Evolutionary conservation across 2,797 vertebrate species (phyloP).

Genomic region (Otus scops): DNA sequence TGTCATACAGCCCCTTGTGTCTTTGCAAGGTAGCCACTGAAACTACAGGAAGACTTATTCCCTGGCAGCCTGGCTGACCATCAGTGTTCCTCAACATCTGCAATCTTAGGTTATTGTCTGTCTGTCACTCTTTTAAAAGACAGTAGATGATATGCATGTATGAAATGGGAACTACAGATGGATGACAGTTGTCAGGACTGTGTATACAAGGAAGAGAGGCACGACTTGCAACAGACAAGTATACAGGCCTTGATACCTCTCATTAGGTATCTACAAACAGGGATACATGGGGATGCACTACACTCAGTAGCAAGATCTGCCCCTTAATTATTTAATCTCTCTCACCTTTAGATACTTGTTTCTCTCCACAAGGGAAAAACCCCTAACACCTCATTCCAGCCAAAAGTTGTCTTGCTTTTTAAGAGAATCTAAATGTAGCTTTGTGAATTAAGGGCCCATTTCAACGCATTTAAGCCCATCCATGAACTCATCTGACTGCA

Average conservation of each 20-base stretch:
- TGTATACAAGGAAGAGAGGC: background rate
- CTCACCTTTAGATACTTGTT: background rate
- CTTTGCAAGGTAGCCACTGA: background rate
- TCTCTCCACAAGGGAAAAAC: background rate
- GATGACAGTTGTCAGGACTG: background rate
- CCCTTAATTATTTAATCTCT: background rate
- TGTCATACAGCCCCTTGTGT: background rate
- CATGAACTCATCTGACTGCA: constrained; percentile 7
- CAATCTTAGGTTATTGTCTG: background rate
- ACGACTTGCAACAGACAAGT: background rate
- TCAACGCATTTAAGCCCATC: background rate
- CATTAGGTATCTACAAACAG: background rate
- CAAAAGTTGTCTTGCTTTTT: background rate
- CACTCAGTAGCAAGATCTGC: background rate
- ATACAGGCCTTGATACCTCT: background rate
- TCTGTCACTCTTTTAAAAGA: background rate
- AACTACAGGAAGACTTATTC: background rate
- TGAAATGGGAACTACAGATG: background rate
- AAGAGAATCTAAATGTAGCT: background rate
- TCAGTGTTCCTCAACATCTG: background rate
- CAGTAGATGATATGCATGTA: background rate
- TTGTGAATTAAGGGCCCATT: background rate
- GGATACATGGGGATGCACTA: background rate
- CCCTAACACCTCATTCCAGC: background rate
- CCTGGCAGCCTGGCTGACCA: background rate